Evolutionary conservation across 2,888 invertebrate genomes (phyloP).

Genomic region (Chymomyza fuscimana): DNA sequence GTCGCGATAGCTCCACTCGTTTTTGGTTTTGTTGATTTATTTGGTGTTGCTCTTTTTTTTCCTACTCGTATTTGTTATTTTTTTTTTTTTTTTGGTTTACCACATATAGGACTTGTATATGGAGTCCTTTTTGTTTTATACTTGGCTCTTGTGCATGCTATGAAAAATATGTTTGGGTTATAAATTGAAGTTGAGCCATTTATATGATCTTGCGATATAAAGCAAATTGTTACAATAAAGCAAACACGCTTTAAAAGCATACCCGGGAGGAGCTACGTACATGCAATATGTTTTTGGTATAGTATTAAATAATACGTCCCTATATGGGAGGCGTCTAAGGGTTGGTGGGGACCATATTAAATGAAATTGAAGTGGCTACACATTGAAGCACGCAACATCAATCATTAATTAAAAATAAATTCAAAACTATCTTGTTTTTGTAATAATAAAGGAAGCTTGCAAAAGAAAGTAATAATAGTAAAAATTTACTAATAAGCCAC

Average conservation of each 20-base stretch:
- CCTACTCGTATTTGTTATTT: background rate
- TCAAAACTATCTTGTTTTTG: no score
- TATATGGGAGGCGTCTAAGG: no score
- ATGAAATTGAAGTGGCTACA: no score
- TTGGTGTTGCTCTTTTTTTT: conserved; percentile 45
- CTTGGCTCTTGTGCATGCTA: conserved; percentile 11
- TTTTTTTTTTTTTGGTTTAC: conserved; percentile 25
- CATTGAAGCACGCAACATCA: no score
- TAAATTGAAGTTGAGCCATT: conserved; percentile 71
- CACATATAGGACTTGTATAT: conserved; percentile 42
- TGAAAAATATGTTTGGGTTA: conserved; percentile 63
- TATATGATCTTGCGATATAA: conserved; percentile 68
- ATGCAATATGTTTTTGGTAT: no score
- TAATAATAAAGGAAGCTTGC: no score
- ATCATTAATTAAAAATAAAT: no score
- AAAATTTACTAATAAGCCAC: no score
- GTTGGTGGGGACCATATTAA: no score
- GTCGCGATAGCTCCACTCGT: conserved; percentile 27
- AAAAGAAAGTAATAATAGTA: no score
- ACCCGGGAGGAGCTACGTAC: background rate
- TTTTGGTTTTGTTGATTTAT: conserved; percentile 67
- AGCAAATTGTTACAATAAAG: conserved; percentile 49
- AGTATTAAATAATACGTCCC: no score
- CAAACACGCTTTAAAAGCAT: background rate
- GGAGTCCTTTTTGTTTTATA: conserved; percentile 31